Evolutionary conservation across 2,113 vertebrate genomes (phyloP).

Genomic region (Nibea coibor): DNA sequence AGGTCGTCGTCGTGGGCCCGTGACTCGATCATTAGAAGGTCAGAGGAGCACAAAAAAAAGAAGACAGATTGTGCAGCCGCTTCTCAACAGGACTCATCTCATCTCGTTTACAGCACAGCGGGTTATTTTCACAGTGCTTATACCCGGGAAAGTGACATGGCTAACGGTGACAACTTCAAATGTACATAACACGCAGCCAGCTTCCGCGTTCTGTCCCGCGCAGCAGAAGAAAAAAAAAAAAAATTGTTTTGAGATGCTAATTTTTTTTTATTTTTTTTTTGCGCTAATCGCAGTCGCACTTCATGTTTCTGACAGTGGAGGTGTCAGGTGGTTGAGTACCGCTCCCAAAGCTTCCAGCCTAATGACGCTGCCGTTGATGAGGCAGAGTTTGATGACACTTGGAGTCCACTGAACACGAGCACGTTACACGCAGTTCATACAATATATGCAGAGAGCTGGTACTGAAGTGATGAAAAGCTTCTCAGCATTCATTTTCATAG

Average conservation of each 20-base stretch:
- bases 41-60: constrained; percentile 61
- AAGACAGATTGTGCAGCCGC: constrained; percentile 67
- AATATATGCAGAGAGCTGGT: not conserved
- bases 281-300: constrained; percentile 49
- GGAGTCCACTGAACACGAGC: constrained; percentile 32
- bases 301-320: constrained; percentile 58
- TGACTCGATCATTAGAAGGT: constrained; percentile 80
- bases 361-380: constrained; percentile 75
- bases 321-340: constrained; percentile 59
- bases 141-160: constrained; percentile 56
- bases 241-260: constrained; percentile 66
- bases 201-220: constrained; percentile 18
- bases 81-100: constrained; percentile 78
- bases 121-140: constrained; percentile 64
- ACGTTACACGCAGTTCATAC: not conserved
- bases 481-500: not conserved
- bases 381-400: constrained; percentile 61
- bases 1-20: constrained; percentile 55
- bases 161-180: constrained; percentile 69
- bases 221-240: not conserved
- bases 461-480: constrained; percentile 3
- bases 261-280: constrained; percentile 16
- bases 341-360: constrained; percentile 58
- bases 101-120: constrained; percentile 82
- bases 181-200: constrained; percentile 60